Base-by-base conservation (phyloP, 2,797 vertebrate species). In the Coracias cyanogaster region DNA sequence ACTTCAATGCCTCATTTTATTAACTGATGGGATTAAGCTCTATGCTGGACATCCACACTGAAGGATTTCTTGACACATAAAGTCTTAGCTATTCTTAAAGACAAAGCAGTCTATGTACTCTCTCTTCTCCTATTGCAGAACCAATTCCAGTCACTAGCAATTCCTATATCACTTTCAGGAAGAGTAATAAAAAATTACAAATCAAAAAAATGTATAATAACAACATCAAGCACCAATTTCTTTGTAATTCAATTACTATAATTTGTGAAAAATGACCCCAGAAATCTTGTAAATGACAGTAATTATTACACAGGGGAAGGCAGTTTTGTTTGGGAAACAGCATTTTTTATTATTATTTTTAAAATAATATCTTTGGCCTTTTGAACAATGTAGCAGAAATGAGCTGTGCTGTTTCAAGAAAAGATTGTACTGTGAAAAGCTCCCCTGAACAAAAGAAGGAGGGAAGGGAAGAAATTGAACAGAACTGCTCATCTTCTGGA, bases 1-100 rank as follows among this genome's bases (percentile, higher is more conserved):
- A 73, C 66, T 35, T 96, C 69, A 1, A 6, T 13, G 8, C 92
- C 94, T 96, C 61, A 45, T 97, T 97, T 95, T 90, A 92, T 90
- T 94, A 94, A 92, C 57, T 89, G 74, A 72, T 82, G 35, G n/a
- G 25, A 76, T 95, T 92, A 78, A 94, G 54, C 26, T 91, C 41
- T 66, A 45, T 48, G 60, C 45, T 85, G 83, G 62, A 70, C 26
- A 83, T 58, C 52, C 67, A 84, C 73, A n/a, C 2, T 8, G 78
- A 93, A 81, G 52, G 60, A 41, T 71, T 79, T 76, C 51, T 94
- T 21, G 3, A 24, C 25, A 45, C 13, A 18, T n/a, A 65, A 76
- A 89, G 35, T 65, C 43, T 82, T 89, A 74, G 46, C 7, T 86
- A 57, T 71, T 69, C 70, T 86, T 66, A 94, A 92, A 93, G 25